Percentiles rank a stretch among this genome's conserved stretches.
These are phyloP conservation scores for Phoebastria nigripes DNA, from an alignment of 2,797 vertebrate genomes.

Conservation along the genomic window DNA sequence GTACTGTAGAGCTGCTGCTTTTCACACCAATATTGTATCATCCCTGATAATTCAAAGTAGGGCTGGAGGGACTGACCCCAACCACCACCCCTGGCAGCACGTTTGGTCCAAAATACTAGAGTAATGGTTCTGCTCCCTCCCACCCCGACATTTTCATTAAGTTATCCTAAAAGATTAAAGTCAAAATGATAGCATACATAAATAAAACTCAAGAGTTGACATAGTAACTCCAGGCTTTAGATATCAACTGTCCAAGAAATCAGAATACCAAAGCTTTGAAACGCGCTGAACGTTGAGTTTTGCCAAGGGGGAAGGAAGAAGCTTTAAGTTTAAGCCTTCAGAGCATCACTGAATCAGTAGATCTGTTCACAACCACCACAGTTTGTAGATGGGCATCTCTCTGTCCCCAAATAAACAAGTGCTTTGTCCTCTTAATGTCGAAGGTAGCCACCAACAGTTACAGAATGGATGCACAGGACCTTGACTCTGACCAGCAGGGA, in stretches of 20 bases:
- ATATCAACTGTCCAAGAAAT: background rate
- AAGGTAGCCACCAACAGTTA: background rate
- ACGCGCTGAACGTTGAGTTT: background rate
- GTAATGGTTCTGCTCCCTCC: background rate
- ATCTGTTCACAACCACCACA: background rate
- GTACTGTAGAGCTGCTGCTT: background rate
- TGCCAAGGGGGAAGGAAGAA: background rate
- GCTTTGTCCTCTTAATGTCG: background rate
- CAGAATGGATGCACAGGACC: background rate
- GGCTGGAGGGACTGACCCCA: background rate
- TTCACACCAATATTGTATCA: fast-evolving
- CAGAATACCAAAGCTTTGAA: background rate
- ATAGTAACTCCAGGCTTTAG: conserved; percentile 3
- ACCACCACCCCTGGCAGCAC: background rate
- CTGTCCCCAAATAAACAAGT: background rate
- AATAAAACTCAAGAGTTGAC: conserved; percentile 17
- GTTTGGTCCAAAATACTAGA: conserved; percentile 15
- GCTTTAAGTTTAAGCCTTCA: background rate
- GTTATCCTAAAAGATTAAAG: background rate
- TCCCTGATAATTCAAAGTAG: background rate
- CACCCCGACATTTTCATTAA: background rate
- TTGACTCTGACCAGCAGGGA: conserved; percentile 58
- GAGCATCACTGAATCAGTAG: background rate
- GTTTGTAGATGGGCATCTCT: background rate
- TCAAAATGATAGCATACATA: background rate